A percentile compares a stretch with the other conserved stretches of the same genome.
These are phyloP conservation scores for Zygogramma bicolorata DNA, from an alignment of 2,888 invertebrate genomes.

Conservation along the genomic window DNA sequence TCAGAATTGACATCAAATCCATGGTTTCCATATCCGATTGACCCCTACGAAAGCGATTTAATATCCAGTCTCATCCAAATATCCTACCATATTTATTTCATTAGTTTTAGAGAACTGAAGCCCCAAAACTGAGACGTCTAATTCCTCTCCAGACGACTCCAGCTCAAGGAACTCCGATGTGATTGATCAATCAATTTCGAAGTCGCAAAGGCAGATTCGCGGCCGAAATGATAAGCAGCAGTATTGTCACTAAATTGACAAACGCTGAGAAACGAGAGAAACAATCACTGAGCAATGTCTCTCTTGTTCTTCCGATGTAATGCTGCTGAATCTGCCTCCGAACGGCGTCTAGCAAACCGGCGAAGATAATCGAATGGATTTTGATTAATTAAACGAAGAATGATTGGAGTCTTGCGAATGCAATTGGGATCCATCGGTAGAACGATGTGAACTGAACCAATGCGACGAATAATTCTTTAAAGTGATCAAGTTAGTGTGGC, in stretches of 20 bases:
- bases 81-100: neutral
- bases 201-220: neutral
- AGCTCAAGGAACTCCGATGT: neutral
- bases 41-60: too few relatives aligned
- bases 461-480: too few relatives aligned
- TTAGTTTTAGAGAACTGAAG: neutral
- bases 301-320: neutral
- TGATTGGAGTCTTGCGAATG: neutral
- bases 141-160: neutral
- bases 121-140: too few relatives aligned
- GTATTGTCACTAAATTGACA: constrained; percentile 13
- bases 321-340: constrained; percentile 24
- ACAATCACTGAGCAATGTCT: constrained; percentile 21
- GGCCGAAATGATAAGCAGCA: constrained; percentile 22
- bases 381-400: neutral
- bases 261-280: constrained; percentile 10
- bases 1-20: too few relatives aligned
- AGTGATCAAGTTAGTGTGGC: too few relatives aligned
- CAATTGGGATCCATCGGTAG: neutral
- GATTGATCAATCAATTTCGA: neutral
- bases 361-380: constrained; percentile 18
- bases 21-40: too few relatives aligned
- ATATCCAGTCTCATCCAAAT: too few relatives aligned
- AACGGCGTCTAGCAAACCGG: constrained; percentile 13
- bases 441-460: too few relatives aligned